phyloP scores from a whole-genome alignment of 1,140 invertebrate species.

The Drosophila carrolli region DNA sequence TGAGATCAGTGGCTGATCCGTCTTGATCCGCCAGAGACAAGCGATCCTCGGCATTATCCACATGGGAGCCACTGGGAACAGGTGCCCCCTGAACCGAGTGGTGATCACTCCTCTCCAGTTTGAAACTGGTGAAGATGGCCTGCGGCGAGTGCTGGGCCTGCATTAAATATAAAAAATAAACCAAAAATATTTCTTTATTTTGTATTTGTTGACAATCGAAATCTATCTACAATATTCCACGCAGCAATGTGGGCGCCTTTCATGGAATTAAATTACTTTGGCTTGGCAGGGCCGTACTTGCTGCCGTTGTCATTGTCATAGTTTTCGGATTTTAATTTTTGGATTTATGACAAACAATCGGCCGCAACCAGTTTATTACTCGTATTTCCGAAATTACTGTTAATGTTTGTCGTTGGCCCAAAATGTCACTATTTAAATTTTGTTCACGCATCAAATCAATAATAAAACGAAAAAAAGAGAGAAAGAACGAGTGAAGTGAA shows the following conservation, averaged over 20 bases:
- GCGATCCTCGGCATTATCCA: slow-evolving; percentile 8
- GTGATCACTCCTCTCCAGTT: slow-evolving; percentile 89
- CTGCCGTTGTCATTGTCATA: slow-evolving; percentile 46
- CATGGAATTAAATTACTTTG: slow-evolving; percentile 62
- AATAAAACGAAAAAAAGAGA: slow-evolving; percentile 57
- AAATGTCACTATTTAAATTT: slow-evolving; percentile 83
- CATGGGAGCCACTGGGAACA: not conserved
- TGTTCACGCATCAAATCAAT: slow-evolving; percentile 80
- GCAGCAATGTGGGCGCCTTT: slow-evolving; percentile 53
- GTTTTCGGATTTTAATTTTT: slow-evolving; percentile 52
- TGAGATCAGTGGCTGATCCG: slow-evolving; percentile 54
- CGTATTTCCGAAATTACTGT: slow-evolving; percentile 81
- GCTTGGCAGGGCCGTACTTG: slow-evolving; percentile 48
- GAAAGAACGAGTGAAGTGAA: slow-evolving; percentile 57
- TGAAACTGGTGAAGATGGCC: slow-evolving; percentile 97
- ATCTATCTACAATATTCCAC: slow-evolving; percentile 8
- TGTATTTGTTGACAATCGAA: slow-evolving; percentile 1
- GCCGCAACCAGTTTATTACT: slow-evolving; percentile 73
- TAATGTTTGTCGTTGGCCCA: slow-evolving; percentile 77
- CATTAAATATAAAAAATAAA: slow-evolving; percentile 18
- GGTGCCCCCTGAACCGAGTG: not conserved
- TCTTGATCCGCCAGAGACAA: slow-evolving; percentile 1
- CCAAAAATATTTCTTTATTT: not conserved
- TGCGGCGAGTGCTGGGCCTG: slow-evolving; percentile 90
- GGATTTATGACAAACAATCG: slow-evolving; percentile 71